Evolutionary conservation across 2,888 invertebrate genomes (phyloP).

Genomic region (Mystacides longicornis): DNA sequence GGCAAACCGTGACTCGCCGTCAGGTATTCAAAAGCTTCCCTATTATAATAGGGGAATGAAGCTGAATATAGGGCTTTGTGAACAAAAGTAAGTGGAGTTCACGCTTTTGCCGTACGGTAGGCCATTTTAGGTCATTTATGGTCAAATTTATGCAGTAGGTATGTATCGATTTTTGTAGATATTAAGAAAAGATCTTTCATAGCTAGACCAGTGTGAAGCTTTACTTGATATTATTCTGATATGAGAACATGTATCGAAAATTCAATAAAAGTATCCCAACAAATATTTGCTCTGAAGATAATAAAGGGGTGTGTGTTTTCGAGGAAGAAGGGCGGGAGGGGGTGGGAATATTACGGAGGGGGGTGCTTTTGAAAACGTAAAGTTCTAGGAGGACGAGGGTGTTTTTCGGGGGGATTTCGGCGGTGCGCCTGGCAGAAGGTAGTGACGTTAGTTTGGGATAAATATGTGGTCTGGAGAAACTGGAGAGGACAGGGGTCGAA

Average conservation of each 20-base stretch:
- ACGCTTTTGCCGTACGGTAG: too few species aligned
- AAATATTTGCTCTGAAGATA: background rate
- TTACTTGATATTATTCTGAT: background rate
- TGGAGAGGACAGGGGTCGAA: conserved; percentile 7
- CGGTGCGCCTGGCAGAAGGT: conserved; percentile 11
- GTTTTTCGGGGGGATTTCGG: conserved; percentile 7
- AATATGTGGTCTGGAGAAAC: conserved; percentile 18
- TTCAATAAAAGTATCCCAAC: background rate
- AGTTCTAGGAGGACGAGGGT: conserved; percentile 6
- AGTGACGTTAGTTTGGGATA: conserved; percentile 22
- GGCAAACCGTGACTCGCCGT: too few species aligned
- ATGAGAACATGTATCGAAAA: background rate
- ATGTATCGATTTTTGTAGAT: too few species aligned
- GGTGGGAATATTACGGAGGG: conserved; percentile 9
- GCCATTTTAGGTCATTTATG: too few species aligned
- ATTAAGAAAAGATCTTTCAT: too few species aligned
- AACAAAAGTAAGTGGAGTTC: too few species aligned
- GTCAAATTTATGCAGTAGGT: too few species aligned
- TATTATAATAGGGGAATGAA: too few species aligned
- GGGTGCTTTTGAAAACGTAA: background rate
- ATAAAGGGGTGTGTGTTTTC: conserved; percentile 6
- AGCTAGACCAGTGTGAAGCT: background rate
- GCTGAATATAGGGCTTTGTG: too few species aligned
- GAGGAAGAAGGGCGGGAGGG: background rate
- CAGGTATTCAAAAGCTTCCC: too few species aligned